phyloP scores from a whole-genome alignment of 2,113 vertebrate species.

The Alectura lathami region DNA sequence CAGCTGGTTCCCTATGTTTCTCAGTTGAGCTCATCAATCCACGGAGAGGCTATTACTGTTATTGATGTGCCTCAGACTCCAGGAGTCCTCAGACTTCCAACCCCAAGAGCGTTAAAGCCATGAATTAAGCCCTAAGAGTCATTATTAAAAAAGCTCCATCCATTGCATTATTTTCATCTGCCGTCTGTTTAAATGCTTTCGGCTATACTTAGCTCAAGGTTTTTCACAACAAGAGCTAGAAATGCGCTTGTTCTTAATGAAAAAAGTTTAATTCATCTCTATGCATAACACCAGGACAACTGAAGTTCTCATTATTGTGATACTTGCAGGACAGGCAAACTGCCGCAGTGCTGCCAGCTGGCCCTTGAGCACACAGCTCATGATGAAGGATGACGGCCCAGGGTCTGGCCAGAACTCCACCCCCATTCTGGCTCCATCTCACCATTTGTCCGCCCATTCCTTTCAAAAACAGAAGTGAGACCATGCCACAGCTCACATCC shows the following conservation, averaged over 20 bases:
- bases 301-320: slow-evolving; percentile 25
- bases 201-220: slow-evolving; percentile 63
- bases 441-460: not conserved
- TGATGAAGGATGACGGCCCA: not conserved
- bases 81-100: slow-evolving; percentile 33
- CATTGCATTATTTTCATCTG: slow-evolving; percentile 51
- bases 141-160: slow-evolving; percentile 55
- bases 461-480: not conserved
- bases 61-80: slow-evolving; percentile 46
- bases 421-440: not conserved
- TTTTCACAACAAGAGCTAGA: slow-evolving; percentile 33
- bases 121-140: slow-evolving; percentile 39
- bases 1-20: not conserved
- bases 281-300: not conserved
- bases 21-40: slow-evolving; percentile 31
- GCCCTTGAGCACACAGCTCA: not conserved
- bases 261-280: not conserved
- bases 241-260: slow-evolving; percentile 28
- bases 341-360: not conserved
- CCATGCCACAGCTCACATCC: not conserved
- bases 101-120: slow-evolving; percentile 26
- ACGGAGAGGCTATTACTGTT: slow-evolving; percentile 13
- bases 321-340: not conserved
- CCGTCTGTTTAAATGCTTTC: slow-evolving; percentile 45
- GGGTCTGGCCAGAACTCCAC: not conserved